A percentile compares a stretch with the other conserved stretches of the same genome.
Evolutionary conservation across 2,113 vertebrate genomes (phyloP).

Genomic region (Archilochus colubris): DNA sequence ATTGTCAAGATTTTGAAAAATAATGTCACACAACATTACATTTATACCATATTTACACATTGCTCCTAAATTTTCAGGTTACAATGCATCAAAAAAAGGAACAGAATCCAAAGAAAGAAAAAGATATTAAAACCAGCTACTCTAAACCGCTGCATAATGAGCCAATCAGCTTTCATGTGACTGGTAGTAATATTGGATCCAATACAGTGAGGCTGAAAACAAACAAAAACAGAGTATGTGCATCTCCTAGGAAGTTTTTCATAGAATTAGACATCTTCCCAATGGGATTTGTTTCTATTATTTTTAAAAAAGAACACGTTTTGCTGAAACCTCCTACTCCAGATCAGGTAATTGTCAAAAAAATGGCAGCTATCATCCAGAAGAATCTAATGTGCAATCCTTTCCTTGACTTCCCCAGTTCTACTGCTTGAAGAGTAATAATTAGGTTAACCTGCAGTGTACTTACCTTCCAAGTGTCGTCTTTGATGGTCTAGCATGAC

Average conservation of each 20-base stretch:
- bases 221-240: not conserved
- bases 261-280: not conserved
- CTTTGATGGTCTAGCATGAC: slow-evolving; percentile 98
- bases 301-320: not conserved
- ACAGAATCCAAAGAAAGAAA: not conserved
- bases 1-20: not conserved
- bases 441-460: not conserved
- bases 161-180: not conserved
- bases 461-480: slow-evolving; percentile 90
- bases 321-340: not conserved
- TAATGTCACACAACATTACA: not conserved
- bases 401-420: not conserved
- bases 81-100: not conserved
- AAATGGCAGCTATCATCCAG: not conserved
- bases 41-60: not conserved
- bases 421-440: not conserved
- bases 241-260: not conserved
- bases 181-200: not conserved
- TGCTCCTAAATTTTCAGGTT: not conserved
- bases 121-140: not conserved
- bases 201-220: not conserved
- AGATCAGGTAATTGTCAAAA: not conserved
- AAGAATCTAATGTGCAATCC: not conserved
- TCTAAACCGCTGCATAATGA: not conserved
- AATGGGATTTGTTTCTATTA: not conserved